phyloP scores from a whole-genome alignment of 1,140 invertebrate genomes.

The Cardiocondyla obscurior region DNA sequence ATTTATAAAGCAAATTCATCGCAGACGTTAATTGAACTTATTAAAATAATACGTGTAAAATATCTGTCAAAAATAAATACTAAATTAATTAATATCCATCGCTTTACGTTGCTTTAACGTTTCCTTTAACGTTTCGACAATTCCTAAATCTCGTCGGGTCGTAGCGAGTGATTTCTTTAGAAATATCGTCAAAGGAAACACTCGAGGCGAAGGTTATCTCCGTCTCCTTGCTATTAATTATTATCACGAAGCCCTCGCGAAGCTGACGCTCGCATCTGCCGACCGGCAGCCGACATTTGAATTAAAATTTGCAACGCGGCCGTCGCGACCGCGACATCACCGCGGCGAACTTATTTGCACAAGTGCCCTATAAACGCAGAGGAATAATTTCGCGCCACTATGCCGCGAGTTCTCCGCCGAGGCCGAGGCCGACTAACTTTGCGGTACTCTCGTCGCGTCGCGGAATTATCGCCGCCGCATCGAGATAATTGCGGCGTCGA shows the following conservation, averaged over 20 bases:
- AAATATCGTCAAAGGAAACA: constrained; percentile 47
- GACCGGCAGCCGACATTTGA: constrained; percentile 39
- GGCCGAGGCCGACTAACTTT: neutral
- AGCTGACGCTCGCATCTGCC: neutral
- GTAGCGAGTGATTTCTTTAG: neutral
- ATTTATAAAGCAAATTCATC: neutral
- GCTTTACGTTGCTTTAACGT: no score
- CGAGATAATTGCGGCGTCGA: constrained; percentile 9
- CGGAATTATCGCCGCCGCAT: constrained; percentile 13
- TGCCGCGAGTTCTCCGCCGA: neutral
- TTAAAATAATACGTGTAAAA: neutral
- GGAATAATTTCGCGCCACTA: constrained; percentile 37
- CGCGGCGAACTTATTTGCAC: constrained; percentile 35
- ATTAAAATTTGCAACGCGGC: constrained; percentile 41
- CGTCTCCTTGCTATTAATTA: constrained; percentile 59
- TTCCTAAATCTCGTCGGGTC: constrained; percentile 18
- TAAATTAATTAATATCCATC: neutral
- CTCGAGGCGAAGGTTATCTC: constrained; percentile 37
- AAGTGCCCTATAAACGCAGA: constrained; percentile 31
- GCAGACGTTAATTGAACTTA: neutral
- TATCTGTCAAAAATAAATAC: neutral
- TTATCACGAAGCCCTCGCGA: constrained; percentile 45
- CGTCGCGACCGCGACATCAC: neutral
- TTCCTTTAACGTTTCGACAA: no score
- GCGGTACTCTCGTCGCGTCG: constrained; percentile 15